Evolutionary conservation across 2,797 vertebrate genomes (phyloP), one percentile per base, ranked within the genome.

Genomic region (Xiphorhynchus erythropygius): DNA sequence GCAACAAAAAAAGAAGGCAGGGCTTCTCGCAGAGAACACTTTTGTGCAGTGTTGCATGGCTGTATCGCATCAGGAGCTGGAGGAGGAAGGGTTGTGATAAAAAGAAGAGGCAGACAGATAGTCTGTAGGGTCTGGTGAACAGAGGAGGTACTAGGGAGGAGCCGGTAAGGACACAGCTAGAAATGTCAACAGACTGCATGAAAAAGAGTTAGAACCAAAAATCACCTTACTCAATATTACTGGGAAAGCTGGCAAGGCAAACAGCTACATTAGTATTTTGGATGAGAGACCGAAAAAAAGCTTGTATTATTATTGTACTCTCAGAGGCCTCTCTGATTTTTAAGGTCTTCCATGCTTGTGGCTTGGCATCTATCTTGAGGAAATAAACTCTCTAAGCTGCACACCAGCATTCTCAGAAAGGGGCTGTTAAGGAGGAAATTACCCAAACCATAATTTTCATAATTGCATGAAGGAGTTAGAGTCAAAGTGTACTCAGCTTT

Each of bases 11-110:
- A 39, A 68, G 14, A 52, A 47, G 30, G n/a, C 18, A 71, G 24
- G 25, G 28, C 60, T 71, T 49, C 49, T 70, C 4, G 3, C 14
- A 44, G 39, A 85, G 33, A 18, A 53, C 52, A 53, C 30, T 8
- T 22, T 14, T 7, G 1, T 5, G 11, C 4, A 5, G 35, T 7
- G 4, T 4, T 46, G 41, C 5, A 1, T 4, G 2, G 1, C 15
- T 49, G 28, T 33, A 68, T 23, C 37, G 41, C 49, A 46, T 23
- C 49, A 70, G 55, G 33, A 79, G n/a, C 55, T 69, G 24, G 13
- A 76, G 67, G 25, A 89, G 8, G 33, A 80, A 75, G 35, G 28
- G 14, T 32, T 30, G 10, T 17, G 30, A 71, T 24, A 39, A 52
- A 68, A 62, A 56, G 35, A 62, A 71, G n/a, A 74, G 37, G 35